Base-by-base conservation (phyloP, 2,797 vertebrate species). In the Micromesistius poutassou region DNA sequence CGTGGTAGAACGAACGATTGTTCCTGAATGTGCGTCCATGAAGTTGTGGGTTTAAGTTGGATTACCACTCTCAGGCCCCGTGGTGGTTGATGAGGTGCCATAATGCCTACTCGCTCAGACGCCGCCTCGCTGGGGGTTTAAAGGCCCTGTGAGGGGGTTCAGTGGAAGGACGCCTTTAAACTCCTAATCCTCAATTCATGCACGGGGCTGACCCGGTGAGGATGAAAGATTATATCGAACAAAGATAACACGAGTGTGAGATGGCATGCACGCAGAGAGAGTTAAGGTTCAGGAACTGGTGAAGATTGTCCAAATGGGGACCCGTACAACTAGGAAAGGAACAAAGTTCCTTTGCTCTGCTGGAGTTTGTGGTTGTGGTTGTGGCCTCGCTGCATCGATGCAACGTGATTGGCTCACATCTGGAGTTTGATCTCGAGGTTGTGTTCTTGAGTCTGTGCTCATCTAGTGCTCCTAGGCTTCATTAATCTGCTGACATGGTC, bases 401-500 rank as follows among this genome's bases (percentile, higher is more conserved):
- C 81, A 82, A 62, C 76, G 76, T 79, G 76, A 71, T 73, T 55
- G 73, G 79, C 86, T 81, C 82, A 90, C 91, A 91, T 92, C 88
- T 93, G 90, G 84, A 86, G 75, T 80, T 76, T 76, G 81, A 79
- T 82, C 84, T 74, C 76, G 16, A 79, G 75, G 82, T 85, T 87
- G 80, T 82, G 80, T 77, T 87, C 73, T 3, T 83, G 80, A 81
- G 82, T 85, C 81, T 80, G 87, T 62, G 87, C 88, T 77, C 87
- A 84, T 81, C 90, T 86, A 85, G 90, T 85, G 82, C 80, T 13
- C 82, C 81, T 13, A 12, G 25, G 75, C 80, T 82, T 85, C 87
- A 84, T 93, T 89, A 91, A 92, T 92, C 90, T 89, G 73, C 30
- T 77, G 38, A 74, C 35, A 75, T 71, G 72, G 74, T 75, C 42